Percentiles rank a stretch among this genome's conserved stretches.
Evolutionary conservation across 2,888 invertebrate genomes (phyloP).

Genomic region (Microchrysa polita): DNA sequence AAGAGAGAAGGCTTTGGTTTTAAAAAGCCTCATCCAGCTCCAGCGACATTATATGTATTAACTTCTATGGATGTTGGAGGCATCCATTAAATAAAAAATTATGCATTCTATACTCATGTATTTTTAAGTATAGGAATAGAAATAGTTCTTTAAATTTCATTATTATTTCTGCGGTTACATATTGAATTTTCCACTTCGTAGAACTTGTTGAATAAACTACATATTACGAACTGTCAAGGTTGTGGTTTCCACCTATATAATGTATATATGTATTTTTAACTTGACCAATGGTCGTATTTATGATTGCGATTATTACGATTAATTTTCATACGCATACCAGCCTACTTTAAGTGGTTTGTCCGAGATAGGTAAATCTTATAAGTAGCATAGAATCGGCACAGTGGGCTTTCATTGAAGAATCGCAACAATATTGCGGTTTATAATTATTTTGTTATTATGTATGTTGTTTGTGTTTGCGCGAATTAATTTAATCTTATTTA

Average conservation of each 20-base stretch:
- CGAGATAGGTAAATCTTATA: conserved; percentile 2
- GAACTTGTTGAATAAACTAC: conserved; percentile 30
- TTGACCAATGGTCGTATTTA: conserved; percentile 37
- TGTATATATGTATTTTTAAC: too few species aligned
- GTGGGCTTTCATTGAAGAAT: background rate
- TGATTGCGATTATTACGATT: background rate
- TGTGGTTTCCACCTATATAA: conserved; percentile 32
- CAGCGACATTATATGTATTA: too few species aligned
- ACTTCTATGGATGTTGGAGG: too few species aligned
- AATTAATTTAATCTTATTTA: conserved; percentile 40
- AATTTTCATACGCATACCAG: background rate
- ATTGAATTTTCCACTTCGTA: conserved; percentile 19
- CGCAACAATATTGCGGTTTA: conserved; percentile 2
- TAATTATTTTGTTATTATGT: background rate
- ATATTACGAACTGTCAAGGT: conserved; percentile 30
- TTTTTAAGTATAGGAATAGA: too few species aligned
- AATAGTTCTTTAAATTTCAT: background rate
- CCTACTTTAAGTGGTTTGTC: background rate
- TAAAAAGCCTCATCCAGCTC: too few species aligned
- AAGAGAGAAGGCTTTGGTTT: too few species aligned
- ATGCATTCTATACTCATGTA: too few species aligned
- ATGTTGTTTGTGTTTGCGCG: background rate
- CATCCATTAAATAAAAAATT: too few species aligned
- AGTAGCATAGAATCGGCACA: background rate
- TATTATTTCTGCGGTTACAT: conserved; percentile 2